These are phyloP conservation scores for Cyanistes caeruleus DNA, from an alignment of 2,113 vertebrate genomes.

Conservation along the genomic window DNA sequence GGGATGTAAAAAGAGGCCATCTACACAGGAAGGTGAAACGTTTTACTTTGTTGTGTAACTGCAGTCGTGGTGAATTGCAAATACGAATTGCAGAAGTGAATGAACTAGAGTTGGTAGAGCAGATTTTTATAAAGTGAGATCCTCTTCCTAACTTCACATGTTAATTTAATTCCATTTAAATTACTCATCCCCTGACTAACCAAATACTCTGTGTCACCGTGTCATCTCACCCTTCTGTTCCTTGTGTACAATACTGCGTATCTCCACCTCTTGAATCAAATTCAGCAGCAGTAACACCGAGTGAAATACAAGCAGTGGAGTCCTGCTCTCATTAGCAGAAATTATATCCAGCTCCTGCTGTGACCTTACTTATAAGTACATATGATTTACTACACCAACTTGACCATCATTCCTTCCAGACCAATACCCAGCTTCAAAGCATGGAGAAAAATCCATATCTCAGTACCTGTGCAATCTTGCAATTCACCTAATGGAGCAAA, in stretches of 20 bases:
- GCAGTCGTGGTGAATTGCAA: neutral
- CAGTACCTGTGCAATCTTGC: neutral
- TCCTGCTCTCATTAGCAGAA: constrained; percentile 34
- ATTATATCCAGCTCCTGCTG: neutral
- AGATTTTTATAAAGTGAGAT: neutral
- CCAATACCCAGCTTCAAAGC: neutral
- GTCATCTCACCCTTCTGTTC: neutral
- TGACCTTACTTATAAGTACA: constrained; percentile 18
- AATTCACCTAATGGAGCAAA: neutral
- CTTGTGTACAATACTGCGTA: neutral
- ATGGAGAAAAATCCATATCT: neutral
- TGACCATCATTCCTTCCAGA: neutral
- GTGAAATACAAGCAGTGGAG: constrained; percentile 3
- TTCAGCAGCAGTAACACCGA: neutral
- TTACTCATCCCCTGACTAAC: constrained; percentile 2
- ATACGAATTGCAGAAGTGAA: neutral
- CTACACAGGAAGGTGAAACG: neutral
- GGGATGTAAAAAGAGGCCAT: neutral
- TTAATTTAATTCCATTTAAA: constrained; percentile 8
- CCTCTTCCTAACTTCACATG: neutral
- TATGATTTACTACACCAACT: neutral
- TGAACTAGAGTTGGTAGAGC: neutral
- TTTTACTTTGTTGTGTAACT: neutral
- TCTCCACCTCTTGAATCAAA: neutral
- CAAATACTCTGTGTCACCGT: neutral